phyloP scores from a whole-genome alignment of 2,113 vertebrate species.

The Heptranchias perlo region DNA sequence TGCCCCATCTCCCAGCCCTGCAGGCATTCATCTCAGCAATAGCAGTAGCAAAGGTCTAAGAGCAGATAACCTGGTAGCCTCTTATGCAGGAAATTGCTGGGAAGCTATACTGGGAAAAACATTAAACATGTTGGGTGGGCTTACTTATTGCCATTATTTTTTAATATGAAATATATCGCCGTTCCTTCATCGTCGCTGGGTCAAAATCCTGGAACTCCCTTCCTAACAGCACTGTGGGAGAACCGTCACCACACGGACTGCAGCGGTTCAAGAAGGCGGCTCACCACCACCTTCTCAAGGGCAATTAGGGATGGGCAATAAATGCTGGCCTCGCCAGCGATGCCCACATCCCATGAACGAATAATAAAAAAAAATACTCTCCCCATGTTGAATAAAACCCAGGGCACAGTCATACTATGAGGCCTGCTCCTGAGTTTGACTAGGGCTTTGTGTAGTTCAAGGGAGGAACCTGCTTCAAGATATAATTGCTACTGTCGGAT shows the following conservation, averaged over 20 bases:
- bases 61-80: neutral
- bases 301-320: no score
- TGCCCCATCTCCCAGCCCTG: neutral
- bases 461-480: neutral
- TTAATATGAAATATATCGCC: no score
- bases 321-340: no score
- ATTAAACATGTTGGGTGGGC: neutral
- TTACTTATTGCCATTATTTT: no score
- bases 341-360: no score
- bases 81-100: neutral
- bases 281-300: no score
- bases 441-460: neutral
- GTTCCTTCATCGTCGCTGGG: no score
- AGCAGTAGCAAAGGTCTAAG: neutral
- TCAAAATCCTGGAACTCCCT: no score
- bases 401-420: neutral
- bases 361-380: no score
- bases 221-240: no score
- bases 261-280: no score
- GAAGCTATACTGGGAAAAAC: neutral
- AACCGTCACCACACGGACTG: no score
- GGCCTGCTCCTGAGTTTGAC: neutral
- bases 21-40: neutral
- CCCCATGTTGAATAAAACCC: neutral
- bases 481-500: neutral